Percentiles rank a stretch among this genome's conserved stretches.
These are phyloP conservation scores for Myathropa florea DNA, from an alignment of 2,888 invertebrate species.

Conservation along the genomic window DNA sequence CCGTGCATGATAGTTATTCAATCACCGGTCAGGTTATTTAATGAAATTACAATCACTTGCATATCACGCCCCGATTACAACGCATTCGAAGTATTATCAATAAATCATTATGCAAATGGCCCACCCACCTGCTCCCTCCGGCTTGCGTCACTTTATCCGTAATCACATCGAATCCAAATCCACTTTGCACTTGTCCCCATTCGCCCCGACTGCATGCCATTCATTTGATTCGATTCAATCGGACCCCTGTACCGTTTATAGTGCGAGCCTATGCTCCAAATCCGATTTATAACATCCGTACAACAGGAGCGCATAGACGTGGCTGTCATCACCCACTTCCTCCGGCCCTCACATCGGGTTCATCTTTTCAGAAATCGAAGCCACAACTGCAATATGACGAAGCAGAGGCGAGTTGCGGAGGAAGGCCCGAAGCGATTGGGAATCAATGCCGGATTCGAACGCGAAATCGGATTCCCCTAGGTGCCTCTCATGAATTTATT, in stretches of 20 bases:
- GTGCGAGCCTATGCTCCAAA: conserved; percentile 7
- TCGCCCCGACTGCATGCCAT: background rate
- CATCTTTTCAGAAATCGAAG: background rate
- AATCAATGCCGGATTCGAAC: conserved; percentile 16
- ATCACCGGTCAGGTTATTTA: conserved; percentile 2
- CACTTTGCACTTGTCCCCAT: background rate
- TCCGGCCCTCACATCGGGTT: background rate
- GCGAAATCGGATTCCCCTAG: conserved; percentile 37
- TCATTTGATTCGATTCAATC: conserved; percentile 1
- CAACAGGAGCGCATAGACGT: background rate
- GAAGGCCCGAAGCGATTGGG: background rate
- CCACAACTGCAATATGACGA: background rate
- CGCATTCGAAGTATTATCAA: conserved; percentile 11
- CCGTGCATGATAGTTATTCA: background rate
- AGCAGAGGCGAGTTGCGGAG: background rate
- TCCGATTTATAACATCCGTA: background rate
- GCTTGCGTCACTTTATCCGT: conserved; percentile 11
- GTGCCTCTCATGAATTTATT: conserved; percentile 45
- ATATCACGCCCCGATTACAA: conserved; percentile 19
- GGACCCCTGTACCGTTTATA: background rate
- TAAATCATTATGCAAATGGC: conserved; percentile 25
- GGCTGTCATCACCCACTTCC: background rate
- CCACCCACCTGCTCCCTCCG: background rate
- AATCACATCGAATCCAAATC: conserved; percentile 30
- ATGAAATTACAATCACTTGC: conserved; percentile 9